These are phyloP conservation scores for Calyptomena viridis DNA, from an alignment of 2,113 vertebrate species.

Conservation along the genomic window DNA sequence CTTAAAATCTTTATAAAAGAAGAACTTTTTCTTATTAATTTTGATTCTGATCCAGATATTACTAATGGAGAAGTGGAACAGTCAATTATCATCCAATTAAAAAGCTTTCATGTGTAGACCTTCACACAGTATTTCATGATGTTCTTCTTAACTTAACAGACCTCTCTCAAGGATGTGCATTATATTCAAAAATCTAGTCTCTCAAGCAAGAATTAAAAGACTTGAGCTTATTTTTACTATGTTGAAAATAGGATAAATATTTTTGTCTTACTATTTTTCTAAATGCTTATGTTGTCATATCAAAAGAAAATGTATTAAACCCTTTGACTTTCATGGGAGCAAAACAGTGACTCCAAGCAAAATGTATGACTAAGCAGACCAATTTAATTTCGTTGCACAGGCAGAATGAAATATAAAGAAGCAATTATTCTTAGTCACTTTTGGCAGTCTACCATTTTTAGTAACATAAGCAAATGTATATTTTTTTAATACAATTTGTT, in stretches of 20 bases:
- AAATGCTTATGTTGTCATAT: conserved; percentile 9
- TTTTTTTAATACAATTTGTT: conserved; percentile 42
- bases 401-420: conserved; percentile 37
- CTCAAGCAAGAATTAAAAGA: not conserved
- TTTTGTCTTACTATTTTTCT: conserved; percentile 21
- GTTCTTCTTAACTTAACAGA: not conserved
- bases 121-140: not conserved
- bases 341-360: conserved; percentile 25
- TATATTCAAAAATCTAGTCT: conserved; percentile 12
- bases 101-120: conserved; percentile 1
- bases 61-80: not conserved
- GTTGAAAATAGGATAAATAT: conserved; percentile 5
- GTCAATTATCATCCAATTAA: conserved; percentile 28
- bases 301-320: conserved; percentile 31
- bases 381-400: conserved; percentile 46
- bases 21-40: not conserved
- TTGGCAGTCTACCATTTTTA: conserved; percentile 40
- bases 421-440: conserved; percentile 48
- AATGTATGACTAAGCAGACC: conserved; percentile 46
- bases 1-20: not conserved
- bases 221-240: conserved; percentile 1
- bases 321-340: conserved; percentile 17
- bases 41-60: conserved; percentile 13
- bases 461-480: conserved; percentile 41
- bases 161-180: not conserved